Evolutionary conservation across 30 jellyfish, hydroid and myxozoan species (phyloP).

Genomic region (Aurelia aurita): DNA sequence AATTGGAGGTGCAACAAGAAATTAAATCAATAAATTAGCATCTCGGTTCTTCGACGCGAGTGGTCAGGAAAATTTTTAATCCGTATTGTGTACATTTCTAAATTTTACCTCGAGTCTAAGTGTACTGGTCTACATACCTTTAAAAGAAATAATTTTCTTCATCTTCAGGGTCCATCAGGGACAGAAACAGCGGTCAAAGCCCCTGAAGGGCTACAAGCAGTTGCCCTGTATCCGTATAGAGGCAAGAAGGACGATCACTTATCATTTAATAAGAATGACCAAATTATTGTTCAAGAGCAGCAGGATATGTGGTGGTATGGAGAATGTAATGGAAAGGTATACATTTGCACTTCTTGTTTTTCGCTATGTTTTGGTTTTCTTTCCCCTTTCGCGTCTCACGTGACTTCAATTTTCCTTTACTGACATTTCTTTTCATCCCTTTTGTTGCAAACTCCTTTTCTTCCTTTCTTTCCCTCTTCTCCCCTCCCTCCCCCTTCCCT

Average conservation of each 20-base stretch:
- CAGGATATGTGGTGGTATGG: conserved; percentile 99
- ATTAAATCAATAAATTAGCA: too few relatives aligned
- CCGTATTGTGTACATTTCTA: too few relatives aligned
- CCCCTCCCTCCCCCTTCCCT: background rate
- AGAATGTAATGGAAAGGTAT: conserved; percentile 86
- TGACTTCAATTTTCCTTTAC: background rate
- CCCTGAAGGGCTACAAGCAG: conserved; percentile 80
- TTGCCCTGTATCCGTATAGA: conserved; percentile 88
- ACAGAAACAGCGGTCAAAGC: conserved; percentile 28
- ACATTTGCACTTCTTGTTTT: background rate
- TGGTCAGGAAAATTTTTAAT: too few relatives aligned
- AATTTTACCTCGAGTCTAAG: too few relatives aligned
- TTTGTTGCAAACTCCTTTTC: too few relatives aligned
- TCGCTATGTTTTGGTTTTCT: background rate
- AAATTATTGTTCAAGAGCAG: conserved; percentile 86
- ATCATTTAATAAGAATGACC: conserved; percentile 85
- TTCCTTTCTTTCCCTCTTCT: background rate
- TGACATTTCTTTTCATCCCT: background rate
- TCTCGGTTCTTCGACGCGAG: too few relatives aligned
- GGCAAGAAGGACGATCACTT: conserved; percentile 94
- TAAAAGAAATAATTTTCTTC: too few relatives aligned
- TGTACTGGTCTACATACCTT: too few relatives aligned
- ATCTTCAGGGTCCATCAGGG: conserved; percentile 52
- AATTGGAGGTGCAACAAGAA: too few relatives aligned
- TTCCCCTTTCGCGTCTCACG: background rate